Conservation (phyloP, 2,797 vertebrate species). For the Sciaenops ocellatus region DNA sequence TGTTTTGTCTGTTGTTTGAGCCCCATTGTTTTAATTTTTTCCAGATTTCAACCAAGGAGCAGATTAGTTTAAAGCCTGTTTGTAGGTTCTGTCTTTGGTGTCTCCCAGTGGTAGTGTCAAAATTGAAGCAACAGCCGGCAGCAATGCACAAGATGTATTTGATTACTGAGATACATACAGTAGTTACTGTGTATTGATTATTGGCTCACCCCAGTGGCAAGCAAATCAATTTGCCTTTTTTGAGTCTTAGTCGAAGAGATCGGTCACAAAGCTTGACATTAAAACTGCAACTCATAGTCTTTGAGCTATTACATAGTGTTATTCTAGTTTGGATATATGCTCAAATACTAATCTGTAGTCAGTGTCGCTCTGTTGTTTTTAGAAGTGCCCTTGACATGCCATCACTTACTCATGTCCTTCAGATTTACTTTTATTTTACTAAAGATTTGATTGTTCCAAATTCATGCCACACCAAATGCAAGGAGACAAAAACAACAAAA, state of each 20-base stretch:
- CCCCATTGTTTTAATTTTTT: background rate
- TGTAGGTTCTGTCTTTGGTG: background rate
- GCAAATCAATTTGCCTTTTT: conserved; percentile 27
- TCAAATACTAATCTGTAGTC: background rate
- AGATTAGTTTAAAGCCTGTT: background rate
- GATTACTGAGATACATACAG: conserved; percentile 4
- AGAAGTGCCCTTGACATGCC: background rate
- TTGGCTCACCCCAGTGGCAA: conserved; percentile 29
- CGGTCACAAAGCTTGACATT: conserved; percentile 1
- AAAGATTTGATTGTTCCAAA: conserved; percentile 16
- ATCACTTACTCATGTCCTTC: background rate
- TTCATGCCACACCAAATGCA: background rate
- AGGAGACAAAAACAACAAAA: conserved; percentile 10
- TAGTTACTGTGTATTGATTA: conserved; percentile 35
- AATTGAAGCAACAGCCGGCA: background rate
- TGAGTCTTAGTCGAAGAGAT: background rate
- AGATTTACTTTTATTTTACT: background rate
- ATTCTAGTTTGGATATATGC: background rate
- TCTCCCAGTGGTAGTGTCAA: background rate
- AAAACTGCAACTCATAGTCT: background rate
- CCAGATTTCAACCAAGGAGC: background rate
- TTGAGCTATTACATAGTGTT: background rate
- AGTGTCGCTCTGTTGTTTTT: background rate
- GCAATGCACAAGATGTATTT: conserved; percentile 11
- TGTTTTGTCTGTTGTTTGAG: background rate